Evolutionary conservation across 2,113 vertebrate species (phyloP), one percentile per base, ranked within the genome.

Genomic region (Sisor rabdophorus): DNA sequence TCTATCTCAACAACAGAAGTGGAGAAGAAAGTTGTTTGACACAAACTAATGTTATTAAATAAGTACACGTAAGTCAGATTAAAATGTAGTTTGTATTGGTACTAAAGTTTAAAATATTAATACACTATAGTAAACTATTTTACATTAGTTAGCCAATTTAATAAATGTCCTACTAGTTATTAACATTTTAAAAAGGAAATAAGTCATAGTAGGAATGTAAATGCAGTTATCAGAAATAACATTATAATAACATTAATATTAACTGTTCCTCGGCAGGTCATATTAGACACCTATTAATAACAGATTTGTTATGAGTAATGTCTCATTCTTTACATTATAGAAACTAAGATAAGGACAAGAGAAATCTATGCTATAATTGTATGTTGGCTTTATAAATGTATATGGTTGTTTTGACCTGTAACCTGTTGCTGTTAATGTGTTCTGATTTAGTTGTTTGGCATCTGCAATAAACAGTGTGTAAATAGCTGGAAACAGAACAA

Each of bases 391-490:
- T 44, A 65, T 53, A 65, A 17, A 65, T 44, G 16, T 65, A 40
- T 54, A 64, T 64, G 0, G 26, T 67, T 75, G 20, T 36, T 52
- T 55, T 73, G 11, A 24, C 40, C 59, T 40, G 55, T 73, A 56
- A 68, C n/a, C n/a, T n/a, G n/a, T n/a, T 28, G 53, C 53, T n/a
- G n/a, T 55, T 48, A 68, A 48, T 58, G 19, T 7, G 47, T 58
- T 68, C 16, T 30, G 4, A 40, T 68, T 56, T 48, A 76, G 2
- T 20, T 24, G 47, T 55, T n/a, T 44, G 73, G 48, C 61, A 64
- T 48, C 52, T 47, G 19, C 16, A 55, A 67, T 24, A 76, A 28
- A 68, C 3, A 30, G n/a, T 11, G 4, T 55, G n/a, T 17, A 36
- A 28, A 15, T 32, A 70, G 53, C 26, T 32, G 36, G 40, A 76